phyloP scores from a whole-genome alignment of 2,797 vertebrate genomes.

The Sparus aurata region DNA sequence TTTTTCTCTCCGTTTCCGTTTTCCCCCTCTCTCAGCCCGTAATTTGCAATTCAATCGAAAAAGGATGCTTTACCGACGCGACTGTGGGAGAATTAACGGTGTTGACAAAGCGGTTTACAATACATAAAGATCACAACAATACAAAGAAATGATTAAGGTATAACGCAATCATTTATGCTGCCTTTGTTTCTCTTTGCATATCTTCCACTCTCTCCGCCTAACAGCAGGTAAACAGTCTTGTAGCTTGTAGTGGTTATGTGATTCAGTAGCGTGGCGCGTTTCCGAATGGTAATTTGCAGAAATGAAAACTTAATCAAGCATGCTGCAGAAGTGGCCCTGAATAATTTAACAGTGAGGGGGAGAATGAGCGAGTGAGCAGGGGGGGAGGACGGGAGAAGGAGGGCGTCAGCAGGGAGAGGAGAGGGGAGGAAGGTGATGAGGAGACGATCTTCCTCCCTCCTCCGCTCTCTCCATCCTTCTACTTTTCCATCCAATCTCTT shows the following conservation, averaged over 20 bases:
- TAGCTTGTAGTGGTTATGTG: slow-evolving; percentile 83
- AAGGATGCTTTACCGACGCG: slow-evolving; percentile 26
- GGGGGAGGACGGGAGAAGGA: slow-evolving; percentile 26
- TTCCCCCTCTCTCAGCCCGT: slow-evolving; percentile 22
- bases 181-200: slow-evolving; percentile 74
- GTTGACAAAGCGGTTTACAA: slow-evolving; percentile 77
- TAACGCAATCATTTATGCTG: slow-evolving; percentile 75
- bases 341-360: slow-evolving; percentile 88
- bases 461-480: not conserved
- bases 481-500: not conserved
- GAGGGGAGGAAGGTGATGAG: slow-evolving; percentile 39
- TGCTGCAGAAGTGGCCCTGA: slow-evolving; percentile 88
- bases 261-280: slow-evolving; percentile 83
- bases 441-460: slow-evolving; percentile 19
- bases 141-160: slow-evolving; percentile 81
- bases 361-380: slow-evolving; percentile 46
- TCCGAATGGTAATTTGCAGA: slow-evolving; percentile 91
- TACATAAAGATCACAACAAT: slow-evolving; percentile 77
- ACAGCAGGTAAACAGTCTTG: slow-evolving; percentile 88
- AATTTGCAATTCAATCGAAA: slow-evolving; percentile 58
- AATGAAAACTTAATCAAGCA: slow-evolving; percentile 96
- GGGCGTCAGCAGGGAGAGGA: slow-evolving; percentile 38
- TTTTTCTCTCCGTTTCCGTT: slow-evolving; percentile 18
- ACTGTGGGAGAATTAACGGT: slow-evolving; percentile 64
- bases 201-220: slow-evolving; percentile 46